Evolutionary conservation across 2,113 vertebrate genomes (phyloP).

Genomic region (Callionymus lyra): DNA sequence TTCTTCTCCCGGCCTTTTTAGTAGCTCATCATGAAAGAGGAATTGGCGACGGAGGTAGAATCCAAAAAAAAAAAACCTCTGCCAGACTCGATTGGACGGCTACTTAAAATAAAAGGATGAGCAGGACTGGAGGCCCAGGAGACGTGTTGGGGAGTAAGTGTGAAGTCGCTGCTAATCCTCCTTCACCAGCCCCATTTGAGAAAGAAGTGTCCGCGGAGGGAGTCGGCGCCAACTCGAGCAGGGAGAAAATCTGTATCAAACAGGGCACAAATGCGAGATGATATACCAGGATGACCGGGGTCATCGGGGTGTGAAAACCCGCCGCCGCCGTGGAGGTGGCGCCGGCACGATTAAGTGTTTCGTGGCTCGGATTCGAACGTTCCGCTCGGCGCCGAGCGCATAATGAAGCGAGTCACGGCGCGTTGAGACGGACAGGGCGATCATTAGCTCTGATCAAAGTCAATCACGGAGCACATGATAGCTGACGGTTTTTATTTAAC

Average conservation of each 20-base stretch:
- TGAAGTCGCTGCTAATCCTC: slow-evolving; percentile 69
- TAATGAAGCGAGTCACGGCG: slow-evolving; percentile 10
- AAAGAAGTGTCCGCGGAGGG: slow-evolving; percentile 52
- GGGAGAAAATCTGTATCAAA: slow-evolving; percentile 15
- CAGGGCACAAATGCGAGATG: slow-evolving; percentile 29
- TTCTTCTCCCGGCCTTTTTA: slow-evolving; percentile 29
- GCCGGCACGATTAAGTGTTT: slow-evolving; percentile 7
- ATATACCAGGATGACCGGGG: too few relatives aligned
- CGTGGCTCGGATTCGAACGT: slow-evolving; percentile 7
- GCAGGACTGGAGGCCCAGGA: slow-evolving; percentile 54
- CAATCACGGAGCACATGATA: slow-evolving; percentile 25
- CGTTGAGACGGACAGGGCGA: slow-evolving; percentile 18
- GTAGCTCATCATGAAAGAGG: slow-evolving; percentile 36
- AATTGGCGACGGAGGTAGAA: slow-evolving; percentile 32
- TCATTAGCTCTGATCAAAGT: slow-evolving; percentile 42
- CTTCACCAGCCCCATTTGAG: slow-evolving; percentile 52
- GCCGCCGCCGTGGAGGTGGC: slow-evolving; percentile 16
- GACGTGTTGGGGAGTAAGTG: slow-evolving; percentile 48
- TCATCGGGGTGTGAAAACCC: slow-evolving; percentile 25
- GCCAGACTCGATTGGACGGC: slow-evolving; percentile 48
- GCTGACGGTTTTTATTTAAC: slow-evolving; percentile 35
- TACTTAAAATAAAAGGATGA: slow-evolving; percentile 60
- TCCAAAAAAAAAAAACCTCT: slow-evolving; percentile 47
- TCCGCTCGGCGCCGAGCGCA: slow-evolving; percentile 7
- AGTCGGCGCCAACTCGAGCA: slow-evolving; percentile 25